These are phyloP conservation scores for Chionis minor DNA, from an alignment of 2,113 vertebrate genomes.

Conservation along the genomic window DNA sequence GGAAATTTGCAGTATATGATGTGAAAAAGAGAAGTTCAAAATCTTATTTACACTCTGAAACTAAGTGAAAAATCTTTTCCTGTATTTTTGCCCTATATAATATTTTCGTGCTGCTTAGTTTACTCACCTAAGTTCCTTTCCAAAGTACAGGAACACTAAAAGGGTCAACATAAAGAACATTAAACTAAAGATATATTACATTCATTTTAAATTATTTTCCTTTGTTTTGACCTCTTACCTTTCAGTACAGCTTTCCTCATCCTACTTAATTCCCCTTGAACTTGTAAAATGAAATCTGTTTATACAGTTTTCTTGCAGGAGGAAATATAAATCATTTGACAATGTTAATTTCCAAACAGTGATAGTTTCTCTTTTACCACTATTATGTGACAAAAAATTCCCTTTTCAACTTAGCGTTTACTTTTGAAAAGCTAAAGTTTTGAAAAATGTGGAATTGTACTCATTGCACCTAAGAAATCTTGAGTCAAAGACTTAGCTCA, in stretches of 20 bases:
- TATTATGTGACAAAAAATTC: neutral
- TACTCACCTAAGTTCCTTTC: neutral
- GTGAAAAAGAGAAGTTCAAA: neutral
- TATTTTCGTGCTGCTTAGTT: neutral
- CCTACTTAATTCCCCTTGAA: conserved; percentile 5
- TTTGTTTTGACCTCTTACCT: neutral
- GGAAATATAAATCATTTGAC: conserved; percentile 35
- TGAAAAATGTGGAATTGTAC: neutral
- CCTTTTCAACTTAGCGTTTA: neutral
- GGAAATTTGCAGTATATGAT: neutral
- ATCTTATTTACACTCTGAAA: neutral
- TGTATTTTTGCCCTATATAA: neutral
- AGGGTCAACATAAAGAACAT: neutral
- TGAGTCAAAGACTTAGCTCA: neutral
- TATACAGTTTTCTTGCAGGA: neutral
- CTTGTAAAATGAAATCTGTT: conserved; percentile 29
- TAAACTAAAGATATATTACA: neutral
- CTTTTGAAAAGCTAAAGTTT: neutral
- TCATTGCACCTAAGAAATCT: neutral
- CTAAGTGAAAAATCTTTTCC: neutral
- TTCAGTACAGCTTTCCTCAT: neutral
- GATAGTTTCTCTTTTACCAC: neutral
- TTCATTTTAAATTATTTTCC: neutral
- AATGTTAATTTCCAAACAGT: conserved; percentile 9
- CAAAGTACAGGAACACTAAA: neutral